Percentiles rank a stretch among this genome's conserved stretches.
Evolutionary conservation across 2,113 vertebrate genomes (phyloP).

Genomic region (Pollachius pollachius): DNA sequence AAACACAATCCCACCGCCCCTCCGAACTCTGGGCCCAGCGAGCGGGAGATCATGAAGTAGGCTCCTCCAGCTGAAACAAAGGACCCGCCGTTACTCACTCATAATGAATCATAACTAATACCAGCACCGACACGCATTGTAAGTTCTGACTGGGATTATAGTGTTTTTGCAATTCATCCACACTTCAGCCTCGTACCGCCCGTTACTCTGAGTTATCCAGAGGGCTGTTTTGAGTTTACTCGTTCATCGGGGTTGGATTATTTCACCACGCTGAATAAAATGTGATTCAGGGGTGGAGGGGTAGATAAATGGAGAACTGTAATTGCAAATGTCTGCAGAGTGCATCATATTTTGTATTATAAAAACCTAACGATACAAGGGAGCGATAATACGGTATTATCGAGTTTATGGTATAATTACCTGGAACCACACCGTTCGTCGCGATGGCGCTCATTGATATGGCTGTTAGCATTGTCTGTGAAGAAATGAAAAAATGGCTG

Average conservation of each 20-base stretch:
- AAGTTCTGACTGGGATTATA: too few species aligned
- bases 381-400: background rate
- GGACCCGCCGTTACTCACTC: constrained; percentile 10
- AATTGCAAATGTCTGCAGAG: background rate
- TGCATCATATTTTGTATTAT: background rate
- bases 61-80: constrained; percentile 86
- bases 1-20: constrained; percentile 97
- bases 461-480: constrained; percentile 91
- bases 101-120: too few species aligned
- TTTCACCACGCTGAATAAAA: background rate
- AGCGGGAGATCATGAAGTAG: constrained; percentile 98
- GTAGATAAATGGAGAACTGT: background rate
- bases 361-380: background rate
- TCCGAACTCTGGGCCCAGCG: constrained; percentile 95
- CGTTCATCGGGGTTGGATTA: background rate
- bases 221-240: background rate
- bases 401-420: constrained; percentile 58
- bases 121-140: too few species aligned
- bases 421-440: constrained; percentile 95
- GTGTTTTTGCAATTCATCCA: too few species aligned
- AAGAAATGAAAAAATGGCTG: constrained; percentile 14
- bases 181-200: too few species aligned
- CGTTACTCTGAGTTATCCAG: too few species aligned
- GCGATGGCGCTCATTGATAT: constrained; percentile 98
- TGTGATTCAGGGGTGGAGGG: background rate